Base-by-base conservation (phyloP, 1,140 invertebrate genomes). In the Bombus picipes region DNA sequence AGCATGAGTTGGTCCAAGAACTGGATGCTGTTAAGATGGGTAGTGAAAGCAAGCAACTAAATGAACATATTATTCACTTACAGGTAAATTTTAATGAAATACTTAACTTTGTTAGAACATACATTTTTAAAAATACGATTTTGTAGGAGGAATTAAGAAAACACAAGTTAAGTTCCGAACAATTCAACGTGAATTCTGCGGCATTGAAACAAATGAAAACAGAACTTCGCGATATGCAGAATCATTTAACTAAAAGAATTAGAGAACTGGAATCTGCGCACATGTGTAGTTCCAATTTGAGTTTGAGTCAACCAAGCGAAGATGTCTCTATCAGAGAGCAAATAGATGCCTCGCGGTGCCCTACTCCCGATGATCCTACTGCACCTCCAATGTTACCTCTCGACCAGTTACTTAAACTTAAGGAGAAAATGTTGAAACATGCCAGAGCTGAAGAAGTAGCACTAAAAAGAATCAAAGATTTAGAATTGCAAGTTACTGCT, bases 311-410 rank as follows among this genome's bases (percentile, higher is more conserved):
- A 65, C 97, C 97, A 37, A 97, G 97, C 85, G 97, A 98, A 93
- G 97, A 98, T 92, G 96, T 98, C 62, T 98, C 97, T 0, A 95
- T 97, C 5, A 96, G 96, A 83, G 97, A 97, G 91, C 95, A 96
- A 88, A 96, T 96, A 77, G 94, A 94, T 9, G 94, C 94, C 4
- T 80, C 93, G 0, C 91, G 94, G 25, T 95, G 93, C 82, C 89
- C 92, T 0, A 94, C 94, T 41, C 95, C 95, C 0, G 95, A 95
- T n/a, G 95, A 95, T 92, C 93, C 93, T 0, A 93, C 81, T 25
- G 89, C 91, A 4, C 93, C 92, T 15, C 94, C 92, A 1, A 93
- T 95, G 41, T 85, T 97, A 6, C 96, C 96, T 4, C 90, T 97
- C 9, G 95, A 96, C 80, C 96, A 96, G 59, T 91, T 97, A 15